A percentile compares a stretch with the other conserved stretches of the same genome.
These are phyloP conservation scores for Lithosia quadra DNA, from an alignment of 2,888 invertebrate genomes.

Conservation along the genomic window DNA sequence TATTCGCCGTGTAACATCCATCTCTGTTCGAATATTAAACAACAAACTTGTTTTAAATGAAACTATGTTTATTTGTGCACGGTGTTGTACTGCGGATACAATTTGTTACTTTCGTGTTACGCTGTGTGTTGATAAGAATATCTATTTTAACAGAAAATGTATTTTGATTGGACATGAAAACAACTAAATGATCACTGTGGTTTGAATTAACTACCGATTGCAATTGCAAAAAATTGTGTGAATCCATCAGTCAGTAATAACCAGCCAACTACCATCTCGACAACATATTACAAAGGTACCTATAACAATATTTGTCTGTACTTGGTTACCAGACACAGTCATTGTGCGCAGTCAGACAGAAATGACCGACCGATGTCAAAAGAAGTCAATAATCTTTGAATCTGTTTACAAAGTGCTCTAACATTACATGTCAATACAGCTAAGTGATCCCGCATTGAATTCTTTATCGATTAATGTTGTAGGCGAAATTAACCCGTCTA, in stretches of 20 bases:
- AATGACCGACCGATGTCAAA: background rate
- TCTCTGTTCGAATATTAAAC: conserved; percentile 68
- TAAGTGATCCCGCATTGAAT: too few species aligned
- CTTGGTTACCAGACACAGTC: too few species aligned
- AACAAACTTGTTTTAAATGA: conserved; percentile 41
- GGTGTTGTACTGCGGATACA: conserved; percentile 25
- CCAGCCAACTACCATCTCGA: background rate
- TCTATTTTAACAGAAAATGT: background rate
- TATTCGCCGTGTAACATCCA: conserved; percentile 67
- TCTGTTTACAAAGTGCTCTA: too few species aligned
- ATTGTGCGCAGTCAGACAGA: too few species aligned
- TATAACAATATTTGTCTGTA: background rate
- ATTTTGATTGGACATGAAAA: background rate
- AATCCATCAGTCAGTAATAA: too few species aligned
- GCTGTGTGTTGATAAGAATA: background rate
- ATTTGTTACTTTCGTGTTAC: conserved; percentile 22
- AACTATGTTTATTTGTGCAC: conserved; percentile 43
- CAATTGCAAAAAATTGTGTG: too few species aligned
- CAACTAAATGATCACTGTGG: too few species aligned
- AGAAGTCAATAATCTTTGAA: too few species aligned
- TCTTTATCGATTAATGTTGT: too few species aligned
- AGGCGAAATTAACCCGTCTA: too few species aligned
- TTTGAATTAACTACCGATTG: too few species aligned
- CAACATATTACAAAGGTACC: background rate
- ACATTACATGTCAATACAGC: too few species aligned